Base-by-base conservation (phyloP, 2,113 vertebrate species). In the Serinus canaria region DNA sequence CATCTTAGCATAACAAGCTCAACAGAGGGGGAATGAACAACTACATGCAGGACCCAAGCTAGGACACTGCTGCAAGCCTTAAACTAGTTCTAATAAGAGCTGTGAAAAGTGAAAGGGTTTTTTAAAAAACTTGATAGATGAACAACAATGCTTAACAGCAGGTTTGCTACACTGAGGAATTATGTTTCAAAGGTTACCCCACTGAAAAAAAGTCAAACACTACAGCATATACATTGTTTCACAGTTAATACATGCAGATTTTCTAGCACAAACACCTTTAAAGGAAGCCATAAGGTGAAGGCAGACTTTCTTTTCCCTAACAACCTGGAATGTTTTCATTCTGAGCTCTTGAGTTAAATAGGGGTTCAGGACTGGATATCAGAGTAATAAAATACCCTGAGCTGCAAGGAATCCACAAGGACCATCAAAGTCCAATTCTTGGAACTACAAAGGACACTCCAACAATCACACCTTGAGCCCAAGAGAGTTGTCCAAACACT, bases 171-270 rank as follows among this genome's bases (percentile, higher is more conserved):
- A 76, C 77, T 92, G 82, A 3, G 2, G 79, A 88, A 82, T 91
- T 77, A 53, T 21, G 47, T 86, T 96, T 95, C 92, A 94, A 97
- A 97, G 87, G 72, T 92, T 90, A 92, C 28, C 47, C 83, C 21
- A 41, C 60, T 94, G 89, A 95, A 94, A 90, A 83, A 78, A 52
- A 90, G 79, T 78, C 92, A 94, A 94, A 88, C 24, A 55, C 75
- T 83, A 89, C 66, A 95, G 76, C 62, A 89, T 87, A 88, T 76
- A 79, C 3, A 20, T 87, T 92, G 66, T 60, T 95, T 87, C 80
- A 90, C 46, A 89, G 75, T 88, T 93, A 96, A 95, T 89, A 87
- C 35, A 59, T 43, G 80, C 94, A 95, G 85, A 90, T 90, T 84
- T 69, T 83, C 63, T 79, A 95, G 64, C 52, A 73, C 89, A 95